Base-by-base conservation (phyloP, 2,113 vertebrate species). In the Malurus elegans region DNA sequence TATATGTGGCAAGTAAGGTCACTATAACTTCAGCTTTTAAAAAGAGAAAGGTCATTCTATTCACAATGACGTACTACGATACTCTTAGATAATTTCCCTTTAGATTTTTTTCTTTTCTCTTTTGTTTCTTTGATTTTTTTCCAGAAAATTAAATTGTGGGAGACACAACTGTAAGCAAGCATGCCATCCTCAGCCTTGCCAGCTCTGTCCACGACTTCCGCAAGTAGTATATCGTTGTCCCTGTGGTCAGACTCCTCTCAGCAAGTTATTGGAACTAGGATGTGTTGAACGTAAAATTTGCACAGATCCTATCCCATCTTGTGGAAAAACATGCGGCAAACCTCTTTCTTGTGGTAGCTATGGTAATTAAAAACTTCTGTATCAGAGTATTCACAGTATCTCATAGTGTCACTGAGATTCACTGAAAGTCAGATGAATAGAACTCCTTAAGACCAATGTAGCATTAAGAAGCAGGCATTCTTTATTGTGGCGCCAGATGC, bases 321-420 rank as follows among this genome's bases (percentile, higher is more conserved):
- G 99, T 90, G 99, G 99, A 79, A 99, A 99, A 98, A 99, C 98
- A 5, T 99, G 99, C 95, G 98, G 98, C 97, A 99, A 98, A 85
- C 99, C 99, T 29, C 97, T 99, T 78, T 97, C 98, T 67, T 99
- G 99, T 76, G 99, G 99, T 73, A 99, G 99, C 74, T 98, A 97
- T 69, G 99, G 99, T 99, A 98, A 98, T 92, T 64, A 71, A 32
- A 91, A 70, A 64, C 74, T 93, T 92, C 29, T 79, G 7, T 62
- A 42, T 90, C 57, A 40, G 6, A 71, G 11, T 74, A 48, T 85
- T 89, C 4, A 12, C 42, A 47, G 32, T n/a, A 31, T 50, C 34
- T 82, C 8, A 14, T 56, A 45, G 18, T 36, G 53, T 76, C 45
- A 26, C 21, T 0, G 0, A 69, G 36, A 29, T 36, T 50, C 47